Base-by-base conservation (phyloP, 1,140 invertebrate species). In the Drosophila funebris region DNA sequence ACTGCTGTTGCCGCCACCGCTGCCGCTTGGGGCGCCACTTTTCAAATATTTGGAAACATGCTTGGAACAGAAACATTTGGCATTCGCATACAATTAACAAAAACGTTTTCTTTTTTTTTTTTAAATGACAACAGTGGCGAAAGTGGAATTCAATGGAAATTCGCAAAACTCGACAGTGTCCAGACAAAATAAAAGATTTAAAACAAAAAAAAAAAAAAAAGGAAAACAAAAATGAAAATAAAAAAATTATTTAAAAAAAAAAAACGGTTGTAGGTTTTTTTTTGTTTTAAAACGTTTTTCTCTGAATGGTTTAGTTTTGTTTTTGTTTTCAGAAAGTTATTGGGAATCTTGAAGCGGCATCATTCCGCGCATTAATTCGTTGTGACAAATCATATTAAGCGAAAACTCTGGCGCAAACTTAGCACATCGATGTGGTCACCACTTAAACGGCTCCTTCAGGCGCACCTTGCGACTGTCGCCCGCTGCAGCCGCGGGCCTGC, bases 51-150 rank as follows among this genome's bases (percentile, higher is more conserved):
- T 57, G 33, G n/a, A 48, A 48, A 39, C 43, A 58, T 14, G 24
- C 33, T 56, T 22, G 41, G 52, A 64, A 66, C 60, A 57, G 67
- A 54, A 66, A 71, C 61, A 64, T 62, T 64, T 64, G 43, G 60
- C 41, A 63, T 44, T 63, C 52, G 60, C 60, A 64, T 54, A 64
- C 60, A 64, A 71, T 57, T 56, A 57, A 70, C 60, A 70, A 70
- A 69, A 70, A 63, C 58, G 29, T 46, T 31, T 33, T 22, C 4
- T 37, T 37, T 8, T 41, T 14, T 41, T 41, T 41, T 41, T 13
- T 39, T 14, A 67, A 58, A 33, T 48, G 9, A 48, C 63, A 57
- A 62, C 66, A 63, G 37, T 60, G 54, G 63, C 54, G 52, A 68
- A 67, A 52, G 16, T 24, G 27, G 48, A 31, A 46, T 54, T 68